Evolutionary conservation across 2,113 vertebrate species (phyloP).

Genomic region (Xiphophorus maculatus): DNA sequence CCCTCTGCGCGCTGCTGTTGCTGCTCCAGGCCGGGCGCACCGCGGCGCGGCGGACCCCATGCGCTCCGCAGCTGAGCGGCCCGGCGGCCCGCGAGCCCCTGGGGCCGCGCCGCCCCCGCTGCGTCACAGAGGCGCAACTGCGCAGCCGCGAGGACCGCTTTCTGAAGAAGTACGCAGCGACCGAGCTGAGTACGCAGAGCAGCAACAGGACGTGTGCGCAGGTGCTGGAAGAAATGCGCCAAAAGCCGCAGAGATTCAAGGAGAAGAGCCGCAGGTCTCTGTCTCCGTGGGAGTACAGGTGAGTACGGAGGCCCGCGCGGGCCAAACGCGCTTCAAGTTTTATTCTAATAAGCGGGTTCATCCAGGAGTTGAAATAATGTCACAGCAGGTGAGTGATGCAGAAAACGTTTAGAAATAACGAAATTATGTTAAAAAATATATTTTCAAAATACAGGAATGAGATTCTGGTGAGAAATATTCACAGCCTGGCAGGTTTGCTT

Average conservation of each 20-base stretch:
- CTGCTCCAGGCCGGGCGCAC: background rate
- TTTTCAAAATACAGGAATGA: too few species aligned
- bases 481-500: too few species aligned
- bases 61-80: too few species aligned
- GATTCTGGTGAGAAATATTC: too few species aligned
- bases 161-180: background rate
- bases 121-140: background rate
- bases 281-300: conserved; percentile 2
- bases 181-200: background rate
- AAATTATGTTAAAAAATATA: too few species aligned
- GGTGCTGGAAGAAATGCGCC: background rate
- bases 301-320: background rate
- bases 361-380: too few species aligned
- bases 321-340: too few species aligned
- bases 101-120: too few species aligned
- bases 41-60: background rate
- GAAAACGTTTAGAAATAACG: too few species aligned
- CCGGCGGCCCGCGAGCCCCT: too few species aligned
- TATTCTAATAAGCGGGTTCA: too few species aligned
- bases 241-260: background rate
- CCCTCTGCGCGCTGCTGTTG: background rate
- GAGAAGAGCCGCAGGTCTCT: background rate
- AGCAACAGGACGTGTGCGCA: background rate
- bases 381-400: too few species aligned
- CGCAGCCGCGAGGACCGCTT: background rate